Evolutionary conservation across 2,113 vertebrate species (phyloP).

Genomic region (Mustela lutreola): DNA sequence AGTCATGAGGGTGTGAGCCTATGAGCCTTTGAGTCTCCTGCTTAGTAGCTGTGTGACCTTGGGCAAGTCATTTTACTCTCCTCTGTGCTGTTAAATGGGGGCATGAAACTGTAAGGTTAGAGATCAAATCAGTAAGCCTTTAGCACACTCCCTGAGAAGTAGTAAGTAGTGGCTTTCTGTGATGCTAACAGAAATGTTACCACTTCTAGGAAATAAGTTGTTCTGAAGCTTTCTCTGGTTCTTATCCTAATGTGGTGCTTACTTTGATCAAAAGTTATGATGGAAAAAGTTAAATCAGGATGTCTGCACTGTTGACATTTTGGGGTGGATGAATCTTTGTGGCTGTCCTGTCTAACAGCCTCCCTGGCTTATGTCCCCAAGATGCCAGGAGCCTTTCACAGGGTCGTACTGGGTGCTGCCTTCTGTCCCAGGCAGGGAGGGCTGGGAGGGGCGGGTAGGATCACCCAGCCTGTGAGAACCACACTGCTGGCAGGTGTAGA

Average conservation of each 20-base stretch:
- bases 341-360: neutral
- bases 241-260: neutral
- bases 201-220: neutral
- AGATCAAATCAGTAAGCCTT: neutral
- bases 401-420: neutral
- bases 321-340: neutral
- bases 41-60: neutral
- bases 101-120: neutral
- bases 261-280: neutral
- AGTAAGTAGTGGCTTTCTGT: rapidly evolving
- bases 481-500: neutral
- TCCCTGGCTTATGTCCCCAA: neutral
- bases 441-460: neutral
- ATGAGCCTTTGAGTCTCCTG: neutral
- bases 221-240: neutral
- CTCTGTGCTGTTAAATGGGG: neutral
- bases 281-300: neutral
- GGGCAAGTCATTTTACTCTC: neutral
- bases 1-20: too few relatives aligned
- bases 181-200: neutral
- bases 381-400: neutral
- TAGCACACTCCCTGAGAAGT: neutral
- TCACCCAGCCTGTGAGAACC: neutral
- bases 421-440: neutral
- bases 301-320: neutral